Conservation (phyloP, 2,797 vertebrate species). For the Clarias laeviceps region DNA sequence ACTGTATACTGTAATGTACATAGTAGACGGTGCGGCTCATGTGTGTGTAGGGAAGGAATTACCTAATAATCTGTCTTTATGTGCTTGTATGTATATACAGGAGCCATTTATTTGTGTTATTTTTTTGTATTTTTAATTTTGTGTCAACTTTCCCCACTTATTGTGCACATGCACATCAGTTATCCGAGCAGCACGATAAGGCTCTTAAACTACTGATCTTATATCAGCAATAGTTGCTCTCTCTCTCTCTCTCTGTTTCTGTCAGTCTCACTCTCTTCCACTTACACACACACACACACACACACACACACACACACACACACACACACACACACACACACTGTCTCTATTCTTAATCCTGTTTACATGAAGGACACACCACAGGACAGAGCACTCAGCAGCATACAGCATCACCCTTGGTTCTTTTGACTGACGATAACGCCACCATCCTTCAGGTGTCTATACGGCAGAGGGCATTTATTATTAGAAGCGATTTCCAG, state of each 20-base stretch:
- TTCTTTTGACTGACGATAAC: conserved; percentile 4
- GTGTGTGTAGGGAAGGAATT: too few relatives aligned
- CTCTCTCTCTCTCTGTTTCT: background rate
- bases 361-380: background rate
- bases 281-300: background rate
- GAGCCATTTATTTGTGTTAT: background rate
- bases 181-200: background rate
- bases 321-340: background rate
- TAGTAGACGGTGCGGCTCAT: background rate
- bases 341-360: background rate
- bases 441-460: conserved; percentile 14
- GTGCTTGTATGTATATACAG: background rate
- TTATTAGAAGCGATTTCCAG: background rate
- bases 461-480: background rate
- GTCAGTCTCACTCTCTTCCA: background rate
- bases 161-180: background rate
- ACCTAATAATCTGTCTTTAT: background rate
- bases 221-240: background rate
- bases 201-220: background rate
- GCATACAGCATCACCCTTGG: background rate
- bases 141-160: background rate
- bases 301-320: background rate
- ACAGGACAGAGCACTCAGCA: conserved; percentile 11
- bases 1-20: background rate
- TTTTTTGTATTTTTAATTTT: background rate